A percentile compares a stretch with the other conserved stretches of the same genome.
Evolutionary conservation across 2,888 invertebrate genomes (phyloP).

Genomic region (Andrena fulva): DNA sequence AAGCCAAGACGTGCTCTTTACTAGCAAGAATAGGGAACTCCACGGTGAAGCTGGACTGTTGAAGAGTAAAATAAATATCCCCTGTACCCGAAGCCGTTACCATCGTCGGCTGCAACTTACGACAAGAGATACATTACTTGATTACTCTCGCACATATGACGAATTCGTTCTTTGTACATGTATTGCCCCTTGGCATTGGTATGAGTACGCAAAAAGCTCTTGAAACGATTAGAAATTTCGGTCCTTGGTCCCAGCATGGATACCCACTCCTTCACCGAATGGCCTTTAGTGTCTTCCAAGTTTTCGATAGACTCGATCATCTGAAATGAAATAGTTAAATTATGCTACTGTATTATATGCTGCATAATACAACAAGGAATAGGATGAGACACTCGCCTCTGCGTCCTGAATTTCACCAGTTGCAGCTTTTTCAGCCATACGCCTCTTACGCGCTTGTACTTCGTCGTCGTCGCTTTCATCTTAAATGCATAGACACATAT

Average conservation of each 20-base stretch:
- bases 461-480: constrained; percentile 93
- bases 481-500: constrained; percentile 74
- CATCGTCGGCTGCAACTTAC: neutral
- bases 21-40: constrained; percentile 96
- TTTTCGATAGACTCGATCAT: constrained; percentile 99
- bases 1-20: constrained; percentile 96
- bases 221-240: constrained; percentile 97
- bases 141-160: constrained; percentile 97
- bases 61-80: constrained; percentile 23
- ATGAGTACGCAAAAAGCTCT: constrained; percentile 96
- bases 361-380: constrained; percentile 6
- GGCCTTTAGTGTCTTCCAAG: constrained; percentile 98
- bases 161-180: constrained; percentile 96
- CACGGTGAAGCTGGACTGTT: constrained; percentile 92
- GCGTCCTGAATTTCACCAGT: constrained; percentile 91
- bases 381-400: constrained; percentile 85
- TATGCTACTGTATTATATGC: neutral
- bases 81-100: neutral
- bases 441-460: constrained; percentile 88
- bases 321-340: constrained; percentile 74
- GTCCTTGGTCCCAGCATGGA: constrained; percentile 97
- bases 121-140: constrained; percentile 84
- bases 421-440: constrained; percentile 95
- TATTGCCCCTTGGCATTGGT: constrained; percentile 94
- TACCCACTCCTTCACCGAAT: constrained; percentile 98